A percentile compares a stretch with the other conserved stretches of the same genome.
These are phyloP conservation scores for Drosophila quasianomalipes DNA, from an alignment of 2,888 invertebrate species.

Conservation along the genomic window DNA sequence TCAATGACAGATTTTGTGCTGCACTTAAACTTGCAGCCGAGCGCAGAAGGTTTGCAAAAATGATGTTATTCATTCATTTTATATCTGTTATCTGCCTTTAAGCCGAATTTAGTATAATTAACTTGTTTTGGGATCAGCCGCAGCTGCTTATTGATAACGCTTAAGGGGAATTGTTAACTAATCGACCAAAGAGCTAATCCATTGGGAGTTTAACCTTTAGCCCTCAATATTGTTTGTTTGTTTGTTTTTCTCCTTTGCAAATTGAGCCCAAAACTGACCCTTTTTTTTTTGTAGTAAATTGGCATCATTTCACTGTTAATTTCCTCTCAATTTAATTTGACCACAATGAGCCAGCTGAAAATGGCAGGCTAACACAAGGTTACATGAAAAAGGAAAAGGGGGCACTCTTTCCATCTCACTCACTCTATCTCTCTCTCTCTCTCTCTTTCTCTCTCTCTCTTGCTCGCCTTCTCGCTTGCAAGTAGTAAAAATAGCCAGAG, in stretches of 20 bases:
- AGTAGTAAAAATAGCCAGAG: conserved; percentile 52
- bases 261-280: conserved; percentile 14
- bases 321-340: conserved; percentile 67
- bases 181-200: conserved; percentile 1
- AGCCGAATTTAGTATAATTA: neutral
- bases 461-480: neutral
- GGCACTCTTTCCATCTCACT: neutral
- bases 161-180: neutral
- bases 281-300: conserved; percentile 41
- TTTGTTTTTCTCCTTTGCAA: neutral
- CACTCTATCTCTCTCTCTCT: neutral
- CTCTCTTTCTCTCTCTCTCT: neutral
- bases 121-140: neutral
- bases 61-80: neutral
- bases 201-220: neutral
- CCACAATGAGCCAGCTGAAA: conserved; percentile 64
- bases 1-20: conserved; percentile 48
- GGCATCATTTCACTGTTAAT: conserved; percentile 73
- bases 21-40: neutral
- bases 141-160: neutral
- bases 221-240: neutral
- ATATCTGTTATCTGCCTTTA: neutral
- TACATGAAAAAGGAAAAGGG: neutral
- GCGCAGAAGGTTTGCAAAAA: neutral
- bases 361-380: conserved; percentile 8